phyloP scores from a whole-genome alignment of 2,797 vertebrate species.

The Rhabdomys pumilio region DNA sequence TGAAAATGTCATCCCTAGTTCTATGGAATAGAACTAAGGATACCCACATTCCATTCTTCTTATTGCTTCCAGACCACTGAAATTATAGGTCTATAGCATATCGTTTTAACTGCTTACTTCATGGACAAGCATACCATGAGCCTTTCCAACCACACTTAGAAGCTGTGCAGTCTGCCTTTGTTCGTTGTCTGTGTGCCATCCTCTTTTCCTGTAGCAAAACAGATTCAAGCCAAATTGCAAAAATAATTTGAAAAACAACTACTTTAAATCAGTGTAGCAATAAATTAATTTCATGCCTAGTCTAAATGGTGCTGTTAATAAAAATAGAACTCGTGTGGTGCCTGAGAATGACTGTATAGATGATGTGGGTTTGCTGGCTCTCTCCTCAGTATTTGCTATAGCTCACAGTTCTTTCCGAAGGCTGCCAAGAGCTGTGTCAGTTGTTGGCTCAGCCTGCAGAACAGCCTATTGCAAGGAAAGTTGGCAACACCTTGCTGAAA shows the following conservation, averaged over 20 bases:
- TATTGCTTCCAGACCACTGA: conserved; percentile 19
- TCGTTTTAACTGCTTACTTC: conserved; percentile 37
- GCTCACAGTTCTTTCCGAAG: conserved; percentile 38
- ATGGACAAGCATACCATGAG: neutral
- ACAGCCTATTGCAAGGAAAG: conserved; percentile 72
- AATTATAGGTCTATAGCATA: conserved; percentile 9
- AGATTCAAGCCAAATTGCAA: conserved; percentile 52
- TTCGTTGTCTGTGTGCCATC: conserved; percentile 26
- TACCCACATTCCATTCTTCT: neutral
- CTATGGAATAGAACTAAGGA: neutral
- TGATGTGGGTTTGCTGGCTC: conserved; percentile 48
- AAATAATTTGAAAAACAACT: conserved; percentile 59
- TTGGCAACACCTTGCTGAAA: conserved; percentile 69
- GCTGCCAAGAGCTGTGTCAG: conserved; percentile 61
- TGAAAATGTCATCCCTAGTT: neutral
- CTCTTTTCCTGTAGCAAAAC: conserved; percentile 40
- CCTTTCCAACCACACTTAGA: conserved; percentile 20
- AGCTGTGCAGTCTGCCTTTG: conserved; percentile 23
- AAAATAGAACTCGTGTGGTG: conserved; percentile 67
- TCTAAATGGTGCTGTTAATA: conserved; percentile 71
- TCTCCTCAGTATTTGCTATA: conserved; percentile 1
- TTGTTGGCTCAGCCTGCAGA: conserved; percentile 59
- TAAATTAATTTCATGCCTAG: conserved; percentile 81
- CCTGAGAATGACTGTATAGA: conserved; percentile 60
- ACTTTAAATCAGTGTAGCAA: conserved; percentile 75